These are phyloP conservation scores for Ectemnius lituratus DNA, from an alignment of 2,888 invertebrate genomes.

Conservation along the genomic window DNA sequence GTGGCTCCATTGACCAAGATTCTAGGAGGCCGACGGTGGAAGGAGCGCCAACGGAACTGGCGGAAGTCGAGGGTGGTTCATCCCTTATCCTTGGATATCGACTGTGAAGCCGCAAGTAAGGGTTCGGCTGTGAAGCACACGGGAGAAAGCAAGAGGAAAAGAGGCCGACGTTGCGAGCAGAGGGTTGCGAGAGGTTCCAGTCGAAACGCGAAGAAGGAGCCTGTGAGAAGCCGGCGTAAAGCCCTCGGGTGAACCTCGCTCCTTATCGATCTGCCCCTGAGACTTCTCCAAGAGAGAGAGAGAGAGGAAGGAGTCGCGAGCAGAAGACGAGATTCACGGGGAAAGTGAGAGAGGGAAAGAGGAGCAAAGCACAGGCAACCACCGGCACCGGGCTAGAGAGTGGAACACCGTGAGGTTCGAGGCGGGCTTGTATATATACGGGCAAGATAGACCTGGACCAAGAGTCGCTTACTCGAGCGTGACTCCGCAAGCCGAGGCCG, in stretches of 20 bases:
- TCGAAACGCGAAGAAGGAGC: slow-evolving; percentile 68
- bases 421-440: slow-evolving; percentile 42
- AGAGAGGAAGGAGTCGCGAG: slow-evolving; percentile 49
- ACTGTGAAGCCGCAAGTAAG: slow-evolving; percentile 53
- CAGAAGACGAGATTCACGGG: slow-evolving; percentile 36
- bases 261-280: slow-evolving; percentile 76
- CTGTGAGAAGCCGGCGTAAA: slow-evolving; percentile 70
- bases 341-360: slow-evolving; percentile 37
- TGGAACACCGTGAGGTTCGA: slow-evolving; percentile 31
- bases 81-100: slow-evolving; percentile 50
- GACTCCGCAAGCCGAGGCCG: slow-evolving; percentile 75
- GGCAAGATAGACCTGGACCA: slow-evolving; percentile 69
- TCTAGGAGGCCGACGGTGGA: neutral
- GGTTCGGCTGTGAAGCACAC: neutral
- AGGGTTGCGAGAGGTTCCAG: neutral
- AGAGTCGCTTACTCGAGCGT: slow-evolving; percentile 76
- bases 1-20: slow-evolving; percentile 12
- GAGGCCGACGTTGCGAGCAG: slow-evolving; percentile 1
- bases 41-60: slow-evolving; percentile 42
- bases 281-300: slow-evolving; percentile 65
- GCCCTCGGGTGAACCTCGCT: slow-evolving; percentile 73
- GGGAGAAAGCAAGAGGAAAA: slow-evolving; percentile 7
- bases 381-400: slow-evolving; percentile 30
- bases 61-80: slow-evolving; percentile 49
- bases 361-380: slow-evolving; percentile 25